These are phyloP conservation scores for Caretta caretta DNA, from an alignment of 2,113 vertebrate genomes.

Conservation along the genomic window DNA sequence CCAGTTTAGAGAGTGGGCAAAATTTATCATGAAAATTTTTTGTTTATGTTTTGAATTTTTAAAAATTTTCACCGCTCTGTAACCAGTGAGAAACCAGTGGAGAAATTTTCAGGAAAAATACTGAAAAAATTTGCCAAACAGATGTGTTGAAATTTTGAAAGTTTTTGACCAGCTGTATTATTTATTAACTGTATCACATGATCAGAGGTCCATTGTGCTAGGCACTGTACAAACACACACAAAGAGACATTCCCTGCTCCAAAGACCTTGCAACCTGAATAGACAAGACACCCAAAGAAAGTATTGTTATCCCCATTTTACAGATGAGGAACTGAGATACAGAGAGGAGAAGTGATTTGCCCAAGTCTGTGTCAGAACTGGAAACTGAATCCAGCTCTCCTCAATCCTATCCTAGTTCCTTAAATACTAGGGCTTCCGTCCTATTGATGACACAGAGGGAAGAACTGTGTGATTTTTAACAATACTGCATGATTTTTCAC, in stretches of 20 bases:
- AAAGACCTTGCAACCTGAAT: not conserved
- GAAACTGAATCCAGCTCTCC: not conserved
- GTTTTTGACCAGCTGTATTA: not conserved
- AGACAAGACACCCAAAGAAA: not conserved
- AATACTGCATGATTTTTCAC: not conserved
- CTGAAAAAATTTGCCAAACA: not conserved
- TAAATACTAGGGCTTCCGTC: not conserved
- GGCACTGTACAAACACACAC: not conserved
- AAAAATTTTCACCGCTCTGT: not conserved
- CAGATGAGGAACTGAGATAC: not conserved
- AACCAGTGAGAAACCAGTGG: not conserved
- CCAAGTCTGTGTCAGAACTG: not conserved
- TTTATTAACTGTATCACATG: not conserved
- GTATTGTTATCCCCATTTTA: not conserved
- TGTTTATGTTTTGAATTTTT: not conserved
- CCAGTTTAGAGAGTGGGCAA: not conserved
- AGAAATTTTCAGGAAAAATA: not conserved
- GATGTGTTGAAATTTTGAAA: not conserved
- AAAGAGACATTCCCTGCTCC: not conserved
- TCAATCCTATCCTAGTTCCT: not conserved
- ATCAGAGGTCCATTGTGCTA: not conserved
- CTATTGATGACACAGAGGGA: not conserved
- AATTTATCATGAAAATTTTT: not conserved
- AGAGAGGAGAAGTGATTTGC: not conserved
- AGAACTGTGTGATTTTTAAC: not conserved